Evolutionary conservation across 2,113 vertebrate species (phyloP), one percentile per base, ranked within the genome.

Genomic region (Heterotilapia buettikoferi): DNA sequence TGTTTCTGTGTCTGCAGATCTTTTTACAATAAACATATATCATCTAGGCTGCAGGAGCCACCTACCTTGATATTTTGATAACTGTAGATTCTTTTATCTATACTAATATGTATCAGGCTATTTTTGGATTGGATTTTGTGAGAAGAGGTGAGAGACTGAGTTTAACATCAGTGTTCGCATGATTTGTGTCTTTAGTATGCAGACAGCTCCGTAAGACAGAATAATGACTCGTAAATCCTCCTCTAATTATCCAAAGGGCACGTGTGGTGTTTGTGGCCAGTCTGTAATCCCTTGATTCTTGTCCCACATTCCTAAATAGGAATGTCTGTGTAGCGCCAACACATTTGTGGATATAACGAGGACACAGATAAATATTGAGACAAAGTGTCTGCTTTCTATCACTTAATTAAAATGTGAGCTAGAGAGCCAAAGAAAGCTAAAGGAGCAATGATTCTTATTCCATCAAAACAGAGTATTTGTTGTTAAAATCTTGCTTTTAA

Each of bases 241-340:
- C 54, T 92, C 84, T 93, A 89, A 94, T 95, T 90, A 92, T 92
- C 86, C 87, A 93, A 89, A 92, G 87, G 90, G 82, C 91, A 89
- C n/a, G 21, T 50, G 66, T 63, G 68, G 82, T 73, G 40, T 87
- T 80, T 88, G 87, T 91, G 89, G 87, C 86, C 83, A 83, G 73
- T 89, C 40, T 76, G 43, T 38, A 68, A 56, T 92, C 92, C 83
- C 89, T 82, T 89, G 88, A 83, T 90, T 86, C 85, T 83, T 40
- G 76, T 80, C 38, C 89, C 54, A 86, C 43, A 91, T 88, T 86
- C 82, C 31, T 21, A 59, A 90, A 90, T 84, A 86, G 84, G 31
- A 76, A 83, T 76, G 81, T 89, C 26, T 73, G 47, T 85, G 29
- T 16, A 82, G 68, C 57, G 50, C 80, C 19, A 79, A 84, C 33